phyloP scores from a whole-genome alignment of 2,113 vertebrate species.

The Taurulus bubalis region DNA sequence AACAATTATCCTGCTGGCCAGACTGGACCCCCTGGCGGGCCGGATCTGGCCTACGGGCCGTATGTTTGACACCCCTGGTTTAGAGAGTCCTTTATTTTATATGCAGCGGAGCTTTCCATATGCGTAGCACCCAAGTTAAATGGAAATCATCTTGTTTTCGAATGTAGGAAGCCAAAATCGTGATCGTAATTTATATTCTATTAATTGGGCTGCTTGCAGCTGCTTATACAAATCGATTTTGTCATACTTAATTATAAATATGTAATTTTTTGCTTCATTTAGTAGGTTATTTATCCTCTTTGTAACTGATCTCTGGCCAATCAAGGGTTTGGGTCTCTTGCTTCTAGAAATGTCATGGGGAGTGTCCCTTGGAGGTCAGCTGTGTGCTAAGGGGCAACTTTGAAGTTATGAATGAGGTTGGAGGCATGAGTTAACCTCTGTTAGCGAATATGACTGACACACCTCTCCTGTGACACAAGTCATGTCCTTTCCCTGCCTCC shows the following conservation, averaged over 20 bases:
- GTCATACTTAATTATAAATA: conserved; percentile 36
- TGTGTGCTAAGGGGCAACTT: conserved; percentile 69
- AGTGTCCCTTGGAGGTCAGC: conserved; percentile 44
- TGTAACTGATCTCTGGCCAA: conserved; percentile 13
- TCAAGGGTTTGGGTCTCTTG: conserved; percentile 32
- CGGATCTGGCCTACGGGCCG: too few species aligned
- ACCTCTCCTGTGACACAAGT: conserved; percentile 14
- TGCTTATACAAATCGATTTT: conserved; percentile 46
- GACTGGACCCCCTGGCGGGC: too few species aligned
- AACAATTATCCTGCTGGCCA: too few species aligned
- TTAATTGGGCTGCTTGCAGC: conserved; percentile 23
- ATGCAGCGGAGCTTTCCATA: background rate
- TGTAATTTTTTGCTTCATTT: conserved; percentile 30
- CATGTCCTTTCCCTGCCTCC: background rate
- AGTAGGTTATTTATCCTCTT: background rate
- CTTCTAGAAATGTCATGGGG: conserved; percentile 61
- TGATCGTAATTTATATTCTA: background rate
- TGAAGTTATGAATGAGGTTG: conserved; percentile 77
- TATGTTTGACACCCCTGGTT: too few species aligned
- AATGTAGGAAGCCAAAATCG: background rate
- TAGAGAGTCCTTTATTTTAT: background rate
- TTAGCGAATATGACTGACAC: conserved; percentile 42
- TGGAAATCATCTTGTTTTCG: background rate
- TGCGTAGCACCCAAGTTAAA: background rate
- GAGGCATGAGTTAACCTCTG: conserved; percentile 67